phyloP scores from a whole-genome alignment of 2,113 vertebrate species.

The Scopus umbretta region DNA sequence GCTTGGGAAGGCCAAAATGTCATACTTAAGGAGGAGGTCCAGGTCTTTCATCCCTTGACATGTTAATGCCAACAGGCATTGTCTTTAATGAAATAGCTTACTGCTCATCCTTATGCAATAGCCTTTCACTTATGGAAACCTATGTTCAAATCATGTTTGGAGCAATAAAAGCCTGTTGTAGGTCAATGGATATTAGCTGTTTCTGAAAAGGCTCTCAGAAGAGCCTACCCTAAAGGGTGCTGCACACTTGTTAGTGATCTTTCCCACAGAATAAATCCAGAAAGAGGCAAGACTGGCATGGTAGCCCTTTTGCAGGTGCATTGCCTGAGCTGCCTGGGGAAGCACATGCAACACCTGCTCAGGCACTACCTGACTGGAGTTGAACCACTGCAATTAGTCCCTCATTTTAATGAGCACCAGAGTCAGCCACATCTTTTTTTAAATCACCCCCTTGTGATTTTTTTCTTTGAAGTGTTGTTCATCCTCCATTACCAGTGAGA shows the following conservation, averaged over 20 bases:
- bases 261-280: not conserved
- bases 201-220: not conserved
- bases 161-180: not conserved
- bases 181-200: not conserved
- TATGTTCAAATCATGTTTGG: not conserved
- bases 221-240: not conserved
- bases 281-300: not conserved
- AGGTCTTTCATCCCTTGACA: not conserved
- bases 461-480: conserved; percentile 10
- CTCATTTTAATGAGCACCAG: conserved; percentile 49
- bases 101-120: not conserved
- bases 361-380: conserved; percentile 12
- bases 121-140: not conserved
- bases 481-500: not conserved
- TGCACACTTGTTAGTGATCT: not conserved
- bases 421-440: conserved; percentile 51
- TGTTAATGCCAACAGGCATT: not conserved
- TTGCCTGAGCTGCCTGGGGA: conserved; percentile 28
- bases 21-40: not conserved
- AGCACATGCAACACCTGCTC: conserved; percentile 24
- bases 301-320: conserved; percentile 35
- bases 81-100: not conserved
- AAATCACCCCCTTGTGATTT: conserved; percentile 44
- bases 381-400: conserved; percentile 53
- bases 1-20: not conserved